Base-by-base conservation (phyloP, 2,888 invertebrate species). In the Pyrrhia umbra region DNA sequence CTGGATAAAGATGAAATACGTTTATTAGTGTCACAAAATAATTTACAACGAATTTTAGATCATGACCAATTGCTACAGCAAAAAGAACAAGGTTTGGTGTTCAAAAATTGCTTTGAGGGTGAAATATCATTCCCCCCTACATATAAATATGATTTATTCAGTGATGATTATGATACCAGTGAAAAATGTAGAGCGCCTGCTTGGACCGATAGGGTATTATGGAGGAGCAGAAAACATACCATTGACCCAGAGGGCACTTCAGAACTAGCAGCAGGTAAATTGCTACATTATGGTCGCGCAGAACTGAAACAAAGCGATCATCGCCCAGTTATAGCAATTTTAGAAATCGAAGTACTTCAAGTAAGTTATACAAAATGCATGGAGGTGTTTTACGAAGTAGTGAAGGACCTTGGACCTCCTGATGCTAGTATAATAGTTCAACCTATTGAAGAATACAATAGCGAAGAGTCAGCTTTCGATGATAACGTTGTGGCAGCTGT, bases 81-180 rank as follows among this genome's bases (percentile, higher is more conserved):
- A 89, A 97, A 97, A 89, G 96, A 96, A 40, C 96, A 96, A 71
- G 97, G 97, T 20, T 96, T 97, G 86, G 98, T 98, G 1, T 99
- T 99, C 87, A 97, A 97, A 85, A 98, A 98, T 84, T 99, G 98
- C 88, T 95, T 96, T 57, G 99, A 99, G 95, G 99, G 99, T 0
- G 97, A 97, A 55, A 97, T 99, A 30, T 96, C 96, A 45, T 99
- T 99, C 90, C 96, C 98, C 13, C 99, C 99, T 0, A 99, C 99
- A 0, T 99, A 99, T 91, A 99, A 99, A 89, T 99, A 99, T 88
- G 99, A 99, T 94, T 95, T 99, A 59, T 99, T 99, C 89, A 99
- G 99, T 83, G 99, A 99, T 89, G 99, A 99, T 92, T 99, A 99
- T 88, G 99, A 99, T 90, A 99, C 99, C 0, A 99, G 99, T 87